Percentiles rank a stretch among this genome's conserved stretches.
Evolutionary conservation across 2,888 invertebrate genomes (phyloP).

Genomic region (Agonum fuliginosum): DNA sequence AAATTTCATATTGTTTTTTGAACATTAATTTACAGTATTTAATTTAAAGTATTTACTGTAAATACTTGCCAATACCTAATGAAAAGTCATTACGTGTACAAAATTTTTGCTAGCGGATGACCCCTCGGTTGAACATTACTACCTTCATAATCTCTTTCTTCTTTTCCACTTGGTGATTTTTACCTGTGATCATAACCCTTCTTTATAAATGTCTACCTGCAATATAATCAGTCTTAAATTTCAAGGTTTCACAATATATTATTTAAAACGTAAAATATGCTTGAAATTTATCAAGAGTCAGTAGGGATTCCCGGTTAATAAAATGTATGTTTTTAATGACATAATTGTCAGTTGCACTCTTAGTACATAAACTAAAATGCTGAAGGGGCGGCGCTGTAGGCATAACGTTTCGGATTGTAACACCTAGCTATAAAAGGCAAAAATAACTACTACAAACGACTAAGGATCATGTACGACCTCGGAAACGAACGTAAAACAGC

Average conservation of each 20-base stretch:
- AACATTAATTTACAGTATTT: too few relatives aligned
- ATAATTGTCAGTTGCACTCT: not conserved
- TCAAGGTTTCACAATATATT: not conserved
- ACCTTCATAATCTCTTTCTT: not conserved
- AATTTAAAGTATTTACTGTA: too few relatives aligned
- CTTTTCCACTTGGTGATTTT: not conserved
- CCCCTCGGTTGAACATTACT: not conserved
- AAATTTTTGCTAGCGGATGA: not conserved
- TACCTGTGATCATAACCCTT: not conserved
- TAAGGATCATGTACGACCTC: conserved; percentile 19
- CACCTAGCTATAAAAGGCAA: conserved; percentile 24
- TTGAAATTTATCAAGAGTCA: not conserved
- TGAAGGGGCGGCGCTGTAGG: not conserved
- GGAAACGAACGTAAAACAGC: conserved; percentile 30
- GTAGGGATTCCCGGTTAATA: conserved; percentile 18
- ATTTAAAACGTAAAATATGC: not conserved
- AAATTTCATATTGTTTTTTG: too few relatives aligned
- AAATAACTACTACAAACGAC: conserved; percentile 25
- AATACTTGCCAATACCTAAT: too few relatives aligned
- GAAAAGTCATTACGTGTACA: too few relatives aligned
- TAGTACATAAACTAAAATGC: not conserved
- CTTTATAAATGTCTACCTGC: conserved; percentile 16
- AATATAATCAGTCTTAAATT: conserved; percentile 1
- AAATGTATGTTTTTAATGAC: not conserved
- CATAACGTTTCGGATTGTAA: not conserved